A percentile compares a stretch with the other conserved stretches of the same genome.
Evolutionary conservation across 2,888 invertebrate species (phyloP).

Genomic region (Euclidia mi): DNA sequence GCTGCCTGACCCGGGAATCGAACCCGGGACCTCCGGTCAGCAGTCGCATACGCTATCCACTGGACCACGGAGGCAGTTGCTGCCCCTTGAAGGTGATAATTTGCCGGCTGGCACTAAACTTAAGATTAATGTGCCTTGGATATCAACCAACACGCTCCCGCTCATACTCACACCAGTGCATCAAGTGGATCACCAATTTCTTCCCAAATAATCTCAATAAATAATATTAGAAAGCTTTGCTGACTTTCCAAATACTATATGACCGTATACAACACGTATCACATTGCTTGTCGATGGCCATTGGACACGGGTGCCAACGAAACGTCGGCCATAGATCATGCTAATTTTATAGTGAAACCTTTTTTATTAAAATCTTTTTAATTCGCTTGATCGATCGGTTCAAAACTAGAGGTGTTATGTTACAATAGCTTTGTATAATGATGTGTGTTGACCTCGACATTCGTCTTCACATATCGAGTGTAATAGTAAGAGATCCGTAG

Average conservation of each 20-base stretch:
- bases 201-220: conserved; percentile 28
- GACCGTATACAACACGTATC: conserved; percentile 27
- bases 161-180: conserved; percentile 5
- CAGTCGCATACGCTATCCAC: too few species aligned
- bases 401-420: conserved; percentile 2
- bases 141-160: too few species aligned
- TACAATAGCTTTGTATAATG: not conserved
- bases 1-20: too few species aligned
- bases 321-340: conserved; percentile 15
- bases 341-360: conserved; percentile 21
- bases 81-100: too few species aligned
- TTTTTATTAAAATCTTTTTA: conserved; percentile 17
- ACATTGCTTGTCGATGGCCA: conserved; percentile 31
- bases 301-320: conserved; percentile 23
- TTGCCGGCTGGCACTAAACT: too few species aligned
- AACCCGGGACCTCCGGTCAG: too few species aligned
- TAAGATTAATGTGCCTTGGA: too few species aligned
- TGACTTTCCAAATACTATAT: conserved; percentile 35
- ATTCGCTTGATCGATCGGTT: conserved; percentile 14
- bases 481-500: too few species aligned
- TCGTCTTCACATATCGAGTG: too few species aligned
- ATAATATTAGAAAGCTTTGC: conserved; percentile 44
- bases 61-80: too few species aligned
- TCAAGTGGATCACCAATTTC: conserved; percentile 4
- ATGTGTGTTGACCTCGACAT: too few species aligned